These are phyloP conservation scores for Thysanoteuthis rhombus DNA, from an alignment of 2,888 invertebrate genomes.

Conservation along the genomic window DNA sequence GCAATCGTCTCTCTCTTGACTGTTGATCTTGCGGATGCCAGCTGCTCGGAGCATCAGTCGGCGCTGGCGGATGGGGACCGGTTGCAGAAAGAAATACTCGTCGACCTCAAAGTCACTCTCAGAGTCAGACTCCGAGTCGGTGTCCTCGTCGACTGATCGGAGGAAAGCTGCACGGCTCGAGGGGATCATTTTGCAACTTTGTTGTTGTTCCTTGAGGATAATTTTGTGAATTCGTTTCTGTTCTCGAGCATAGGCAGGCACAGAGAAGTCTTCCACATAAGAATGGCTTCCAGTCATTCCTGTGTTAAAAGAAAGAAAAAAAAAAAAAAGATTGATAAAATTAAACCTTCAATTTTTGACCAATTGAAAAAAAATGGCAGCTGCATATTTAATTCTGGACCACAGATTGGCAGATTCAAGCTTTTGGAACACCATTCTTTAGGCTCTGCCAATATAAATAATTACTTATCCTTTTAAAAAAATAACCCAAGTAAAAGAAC, in stretches of 20 bases:
- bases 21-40: slow-evolving; percentile 92
- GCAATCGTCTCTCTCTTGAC: slow-evolving; percentile 92
- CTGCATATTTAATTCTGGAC: no score
- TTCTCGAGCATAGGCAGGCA: slow-evolving; percentile 88
- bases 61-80: slow-evolving; percentile 90
- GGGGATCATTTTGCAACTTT: slow-evolving; percentile 68
- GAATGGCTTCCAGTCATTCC: slow-evolving; percentile 83
- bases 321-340: background rate
- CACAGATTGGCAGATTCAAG: no score
- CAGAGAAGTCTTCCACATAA: slow-evolving; percentile 81
- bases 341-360: background rate
- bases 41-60: slow-evolving; percentile 88
- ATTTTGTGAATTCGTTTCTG: slow-evolving; percentile 87
- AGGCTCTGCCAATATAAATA: no score
- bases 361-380: no score
- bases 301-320: slow-evolving; percentile 41
- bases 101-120: slow-evolving; percentile 62
- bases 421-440: no score
- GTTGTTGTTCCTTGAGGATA: slow-evolving; percentile 78
- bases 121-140: slow-evolving; percentile 48
- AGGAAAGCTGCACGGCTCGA: slow-evolving; percentile 32
- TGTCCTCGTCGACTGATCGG: slow-evolving; percentile 44
- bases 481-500: no score
- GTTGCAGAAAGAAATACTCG: slow-evolving; percentile 72
- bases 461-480: no score